A percentile compares a stretch with the other conserved stretches of the same genome.
phyloP scores from a whole-genome alignment of 2,888 invertebrate genomes.

The Drosophila percnosoma region DNA sequence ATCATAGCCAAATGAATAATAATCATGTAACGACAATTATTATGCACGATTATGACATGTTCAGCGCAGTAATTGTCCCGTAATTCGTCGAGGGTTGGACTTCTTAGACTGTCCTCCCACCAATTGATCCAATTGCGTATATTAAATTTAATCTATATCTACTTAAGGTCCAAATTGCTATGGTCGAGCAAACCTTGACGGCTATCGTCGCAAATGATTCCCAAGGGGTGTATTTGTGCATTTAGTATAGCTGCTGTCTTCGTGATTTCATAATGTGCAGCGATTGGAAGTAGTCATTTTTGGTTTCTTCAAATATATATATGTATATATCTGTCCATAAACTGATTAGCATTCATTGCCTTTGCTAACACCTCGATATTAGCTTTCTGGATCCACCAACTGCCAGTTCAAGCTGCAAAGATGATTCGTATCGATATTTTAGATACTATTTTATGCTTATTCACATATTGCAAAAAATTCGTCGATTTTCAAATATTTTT shows the following conservation, averaged over 20 bases:
- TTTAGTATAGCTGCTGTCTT: background rate
- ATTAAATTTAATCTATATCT: background rate
- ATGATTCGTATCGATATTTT: background rate
- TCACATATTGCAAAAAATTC: background rate
- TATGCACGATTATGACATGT: background rate
- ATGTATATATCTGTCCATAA: too few species aligned
- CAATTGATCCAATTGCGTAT: background rate
- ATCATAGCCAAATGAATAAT: slow-evolving; percentile 42
- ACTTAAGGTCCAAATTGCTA: background rate
- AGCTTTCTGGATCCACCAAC: background rate
- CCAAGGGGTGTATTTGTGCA: background rate
- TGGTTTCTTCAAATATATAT: background rate
- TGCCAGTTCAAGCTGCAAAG: background rate
- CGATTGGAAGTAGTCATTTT: background rate
- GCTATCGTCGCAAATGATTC: background rate
- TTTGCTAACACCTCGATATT: background rate
- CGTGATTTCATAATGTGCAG: background rate
- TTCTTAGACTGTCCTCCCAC: background rate
- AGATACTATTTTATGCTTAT: background rate
- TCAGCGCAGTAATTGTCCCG: background rate
- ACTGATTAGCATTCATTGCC: background rate
- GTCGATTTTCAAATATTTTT: background rate
- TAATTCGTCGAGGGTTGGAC: background rate
- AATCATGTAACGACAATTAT: slow-evolving; percentile 21
- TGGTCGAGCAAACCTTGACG: background rate